Evolutionary conservation across 2,113 vertebrate species (phyloP).

Genomic region (Eretmochelys imbricata): DNA sequence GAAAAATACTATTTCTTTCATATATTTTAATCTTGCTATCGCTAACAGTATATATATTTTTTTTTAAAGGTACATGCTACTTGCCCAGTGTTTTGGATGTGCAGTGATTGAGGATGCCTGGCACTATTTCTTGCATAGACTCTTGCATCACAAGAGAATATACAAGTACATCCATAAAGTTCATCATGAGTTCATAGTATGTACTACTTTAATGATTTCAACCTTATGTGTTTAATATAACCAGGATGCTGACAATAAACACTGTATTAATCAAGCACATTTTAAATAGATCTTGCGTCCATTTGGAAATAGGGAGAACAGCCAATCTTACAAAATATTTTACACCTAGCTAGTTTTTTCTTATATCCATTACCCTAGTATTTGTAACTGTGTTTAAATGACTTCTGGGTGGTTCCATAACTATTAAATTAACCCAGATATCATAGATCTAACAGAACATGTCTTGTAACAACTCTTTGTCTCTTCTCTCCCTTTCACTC

Average conservation of each 20-base stretch:
- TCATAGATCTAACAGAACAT: background rate
- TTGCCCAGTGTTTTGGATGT: slow-evolving; percentile 90
- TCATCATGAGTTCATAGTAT: slow-evolving; percentile 95
- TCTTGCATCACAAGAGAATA: slow-evolving; percentile 93
- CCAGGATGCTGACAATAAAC: background rate
- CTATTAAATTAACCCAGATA: background rate
- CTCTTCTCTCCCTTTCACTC: background rate
- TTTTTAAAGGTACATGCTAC: slow-evolving; percentile 67
- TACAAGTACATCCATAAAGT: slow-evolving; percentile 98
- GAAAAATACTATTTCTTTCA: background rate
- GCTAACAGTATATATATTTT: background rate
- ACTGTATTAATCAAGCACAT: background rate
- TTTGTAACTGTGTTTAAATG: too few relatives aligned
- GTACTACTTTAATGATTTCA: slow-evolving; percentile 50
- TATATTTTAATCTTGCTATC: background rate
- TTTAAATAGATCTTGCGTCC: background rate
- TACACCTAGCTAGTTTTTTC: background rate
- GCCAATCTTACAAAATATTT: background rate
- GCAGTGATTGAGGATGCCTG: slow-evolving; percentile 94
- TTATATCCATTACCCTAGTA: background rate
- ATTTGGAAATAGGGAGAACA: background rate
- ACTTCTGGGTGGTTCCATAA: too few relatives aligned
- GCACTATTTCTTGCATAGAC: slow-evolving; percentile 91
- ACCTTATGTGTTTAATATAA: background rate
- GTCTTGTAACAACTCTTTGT: background rate